Base-by-base conservation (phyloP, 2,888 invertebrate genomes). In the Barypeithes pellucidus region DNA sequence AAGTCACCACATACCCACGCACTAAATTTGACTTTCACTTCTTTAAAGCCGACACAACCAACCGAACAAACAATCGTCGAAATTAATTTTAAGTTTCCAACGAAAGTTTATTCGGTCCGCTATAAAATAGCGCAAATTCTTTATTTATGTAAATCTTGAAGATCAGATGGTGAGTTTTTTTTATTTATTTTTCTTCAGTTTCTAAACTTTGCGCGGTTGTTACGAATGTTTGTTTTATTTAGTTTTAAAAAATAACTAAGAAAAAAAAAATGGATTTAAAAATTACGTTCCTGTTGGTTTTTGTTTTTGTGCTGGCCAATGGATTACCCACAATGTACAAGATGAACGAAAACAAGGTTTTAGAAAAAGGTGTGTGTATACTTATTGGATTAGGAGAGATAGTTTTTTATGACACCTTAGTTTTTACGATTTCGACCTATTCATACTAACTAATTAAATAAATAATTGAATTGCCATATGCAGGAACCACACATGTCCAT, bases 291-390 rank as follows among this genome's bases (percentile, higher is more conserved):
- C 61, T 73, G 69, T 45, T 73, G 43, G 20, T 68, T 52, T 66
- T 70, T 57, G 14, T 52, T 33, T 52, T 52, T 20, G 66, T 50
- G 16, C 39, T 69, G 16, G 70, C 66, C 36, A 33, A 68, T 36
- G 68, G 67, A 29, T 62, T 63, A n/a, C 76, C 76, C 3, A 76
- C 76, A 14, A 76, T 76, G 76, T 76, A 76, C 36, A 76, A 75
- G 57, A 59, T 75, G 62, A 75, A 76, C 14, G 76, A 75, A 50
- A 76, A 76, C 41, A 65, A 72, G 59, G 45, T 76, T n/a, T 61
- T 75, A 29, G 75, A 76, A 70, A 74, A 74, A 76, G 76, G 76
- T 76, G 59, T 41, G 39, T 36, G 18, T 59, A 1, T 39, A 9
- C n/a, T n/a, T n/a, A n/a, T n/a, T n/a, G n/a, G n/a, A n/a, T n/a